phyloP scores from a whole-genome alignment of 2,113 vertebrate species.

The Sinocyclocheilus maitianheensis region DNA sequence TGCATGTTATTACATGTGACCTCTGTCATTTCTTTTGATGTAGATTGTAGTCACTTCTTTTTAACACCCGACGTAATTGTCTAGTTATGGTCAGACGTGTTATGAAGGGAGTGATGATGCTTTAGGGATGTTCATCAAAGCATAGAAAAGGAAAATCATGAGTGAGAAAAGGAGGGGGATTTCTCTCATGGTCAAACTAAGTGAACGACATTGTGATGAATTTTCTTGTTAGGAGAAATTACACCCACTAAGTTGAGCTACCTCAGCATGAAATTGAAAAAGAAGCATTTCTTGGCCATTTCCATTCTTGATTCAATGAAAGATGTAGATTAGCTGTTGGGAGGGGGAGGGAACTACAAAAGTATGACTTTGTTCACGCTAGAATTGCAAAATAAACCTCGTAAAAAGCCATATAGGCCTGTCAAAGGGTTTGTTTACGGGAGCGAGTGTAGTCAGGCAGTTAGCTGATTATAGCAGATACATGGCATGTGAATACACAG shows the following conservation, averaged over 20 bases:
- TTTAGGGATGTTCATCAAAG: slow-evolving; percentile 90
- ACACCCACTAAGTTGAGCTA: slow-evolving; percentile 97
- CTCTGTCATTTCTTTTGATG: slow-evolving; percentile 42
- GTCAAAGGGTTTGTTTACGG: slow-evolving; percentile 78
- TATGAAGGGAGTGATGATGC: slow-evolving; percentile 77
- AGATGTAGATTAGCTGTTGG: slow-evolving; percentile 88
- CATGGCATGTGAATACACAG: slow-evolving; percentile 20
- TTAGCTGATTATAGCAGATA: slow-evolving; percentile 46
- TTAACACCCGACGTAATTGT: slow-evolving; percentile 78
- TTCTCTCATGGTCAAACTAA: slow-evolving; percentile 82
- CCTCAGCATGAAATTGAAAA: slow-evolving; percentile 99
- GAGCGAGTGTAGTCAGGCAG: slow-evolving; percentile 70
- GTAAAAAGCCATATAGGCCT: slow-evolving; percentile 63
- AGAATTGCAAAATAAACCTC: slow-evolving; percentile 63
- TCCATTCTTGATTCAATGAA: slow-evolving; percentile 99
- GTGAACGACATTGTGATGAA: slow-evolving; percentile 95
- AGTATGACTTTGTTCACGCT: slow-evolving; percentile 74
- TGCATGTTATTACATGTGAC: no score
- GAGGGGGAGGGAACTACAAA: slow-evolving; percentile 47
- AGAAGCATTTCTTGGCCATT: slow-evolving; percentile 97
- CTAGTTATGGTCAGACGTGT: slow-evolving; percentile 72
- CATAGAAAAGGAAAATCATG: slow-evolving; percentile 64
- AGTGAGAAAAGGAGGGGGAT: slow-evolving; percentile 37
- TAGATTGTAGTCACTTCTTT: slow-evolving; percentile 62
- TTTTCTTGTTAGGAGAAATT: slow-evolving; percentile 99